phyloP scores from a whole-genome alignment of 2,888 invertebrate species.

The Parnassius glacialis region DNA sequence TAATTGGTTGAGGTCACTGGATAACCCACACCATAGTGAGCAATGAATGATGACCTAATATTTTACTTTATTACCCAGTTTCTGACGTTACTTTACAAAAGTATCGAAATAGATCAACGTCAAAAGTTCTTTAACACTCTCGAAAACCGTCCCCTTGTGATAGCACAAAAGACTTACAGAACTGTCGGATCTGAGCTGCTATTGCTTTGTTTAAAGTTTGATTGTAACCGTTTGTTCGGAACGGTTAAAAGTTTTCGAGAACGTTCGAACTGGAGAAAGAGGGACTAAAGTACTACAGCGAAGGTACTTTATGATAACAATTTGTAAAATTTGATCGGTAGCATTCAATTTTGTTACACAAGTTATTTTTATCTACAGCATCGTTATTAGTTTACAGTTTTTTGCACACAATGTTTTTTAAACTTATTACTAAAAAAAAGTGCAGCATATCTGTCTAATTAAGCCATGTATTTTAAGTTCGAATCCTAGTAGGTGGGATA shows the following conservation, averaged over 20 bases:
- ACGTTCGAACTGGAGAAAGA: constrained; percentile 24
- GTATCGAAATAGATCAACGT: constrained; percentile 46
- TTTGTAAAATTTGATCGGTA: constrained; percentile 23
- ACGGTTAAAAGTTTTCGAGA: constrained; percentile 29
- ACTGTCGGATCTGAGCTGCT: constrained; percentile 40
- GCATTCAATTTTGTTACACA: constrained; percentile 9
- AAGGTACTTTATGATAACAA: constrained; percentile 27
- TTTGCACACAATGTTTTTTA: too few relatives aligned
- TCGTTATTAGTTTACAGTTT: too few relatives aligned
- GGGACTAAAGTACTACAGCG: constrained; percentile 17
- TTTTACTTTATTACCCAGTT: constrained; percentile 12
- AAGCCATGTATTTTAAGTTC: too few relatives aligned
- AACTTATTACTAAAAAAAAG: too few relatives aligned
- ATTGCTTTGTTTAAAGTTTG: constrained; percentile 56
- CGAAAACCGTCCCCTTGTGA: constrained; percentile 50
- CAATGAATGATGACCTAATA: background rate
- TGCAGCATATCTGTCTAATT: too few relatives aligned
- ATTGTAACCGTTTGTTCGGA: constrained; percentile 36
- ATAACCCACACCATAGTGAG: background rate
- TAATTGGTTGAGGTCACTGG: background rate
- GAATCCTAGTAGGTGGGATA: too few relatives aligned
- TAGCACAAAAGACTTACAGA: constrained; percentile 43
- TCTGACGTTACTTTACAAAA: constrained; percentile 34
- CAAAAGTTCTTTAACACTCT: constrained; percentile 63
- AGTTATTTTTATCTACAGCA: too few relatives aligned